Evolutionary conservation across 2,888 invertebrate genomes (phyloP).

Genomic region (Cheilosia soror): DNA sequence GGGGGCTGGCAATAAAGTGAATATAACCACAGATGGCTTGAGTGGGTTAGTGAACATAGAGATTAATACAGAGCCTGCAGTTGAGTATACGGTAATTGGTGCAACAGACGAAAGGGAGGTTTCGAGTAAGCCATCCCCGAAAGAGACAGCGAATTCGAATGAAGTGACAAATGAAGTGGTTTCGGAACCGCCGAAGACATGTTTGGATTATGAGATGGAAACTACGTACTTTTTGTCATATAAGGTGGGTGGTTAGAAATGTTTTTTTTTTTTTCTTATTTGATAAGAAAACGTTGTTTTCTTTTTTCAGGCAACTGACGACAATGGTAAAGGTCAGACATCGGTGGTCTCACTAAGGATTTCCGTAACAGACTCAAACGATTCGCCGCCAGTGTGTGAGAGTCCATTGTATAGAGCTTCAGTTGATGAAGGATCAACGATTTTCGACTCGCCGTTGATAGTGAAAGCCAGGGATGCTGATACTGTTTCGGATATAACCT

Average conservation of each 20-base stretch:
- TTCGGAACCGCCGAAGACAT: conserved; percentile 86
- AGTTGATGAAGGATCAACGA: conserved; percentile 93
- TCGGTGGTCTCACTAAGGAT: conserved; percentile 92
- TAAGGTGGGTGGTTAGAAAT: conserved; percentile 86
- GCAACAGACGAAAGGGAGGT: conserved; percentile 50
- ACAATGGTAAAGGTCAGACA: conserved; percentile 91
- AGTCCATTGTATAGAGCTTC: conserved; percentile 91
- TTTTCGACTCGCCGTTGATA: conserved; percentile 91
- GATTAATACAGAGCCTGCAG: conserved; percentile 80
- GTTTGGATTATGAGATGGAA: conserved; percentile 93
- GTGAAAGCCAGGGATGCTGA: conserved; percentile 92
- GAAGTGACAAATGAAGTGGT: conserved; percentile 76
- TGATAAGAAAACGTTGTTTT: not conserved
- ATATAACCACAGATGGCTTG: conserved; percentile 71
- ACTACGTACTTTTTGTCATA: conserved; percentile 92
- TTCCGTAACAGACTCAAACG: conserved; percentile 92
- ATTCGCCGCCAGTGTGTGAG: conserved; percentile 93
- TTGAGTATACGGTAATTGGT: conserved; percentile 79
- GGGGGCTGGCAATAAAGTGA: conserved; percentile 70
- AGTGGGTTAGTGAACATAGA: conserved; percentile 76
- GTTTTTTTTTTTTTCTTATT: conserved; percentile 47
- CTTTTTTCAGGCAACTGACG: conserved; percentile 90
- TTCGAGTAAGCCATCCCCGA: conserved; percentile 60
- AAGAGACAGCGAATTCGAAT: conserved; percentile 67
- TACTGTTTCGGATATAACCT: conserved; percentile 91